Base-by-base conservation (phyloP, 1,140 invertebrate genomes). In the Choristoneura fumiferana region DNA sequence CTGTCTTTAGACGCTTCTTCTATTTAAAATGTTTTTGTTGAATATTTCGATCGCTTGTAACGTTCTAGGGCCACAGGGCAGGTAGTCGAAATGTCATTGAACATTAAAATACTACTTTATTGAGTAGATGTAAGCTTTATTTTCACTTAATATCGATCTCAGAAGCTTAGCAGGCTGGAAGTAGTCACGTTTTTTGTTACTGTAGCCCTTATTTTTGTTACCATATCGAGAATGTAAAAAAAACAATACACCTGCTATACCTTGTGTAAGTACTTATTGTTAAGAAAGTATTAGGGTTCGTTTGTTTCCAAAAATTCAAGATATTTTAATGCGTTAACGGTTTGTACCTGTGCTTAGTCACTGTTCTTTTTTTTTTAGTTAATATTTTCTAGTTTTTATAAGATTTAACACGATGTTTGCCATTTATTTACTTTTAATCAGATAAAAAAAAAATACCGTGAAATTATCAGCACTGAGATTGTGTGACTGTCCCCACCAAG, bases 1-100 rank as follows among this genome's bases (percentile, higher is more conserved):
- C 83, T 84, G 81, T 73, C 72, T 78, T 81, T 79, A 75, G 77
- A 80, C 71, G 71, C 67, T 69, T 67, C 78, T 82, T 85, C 73
- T 80, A 73, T 76, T 77, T 71, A 65, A 80, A 73, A 73, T 52
- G 68, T 81, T 86, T 84, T 83, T 84, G 69, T 76, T 65, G 60
- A 64, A 76, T 69, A 72, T 60, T 78, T 67, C 71, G 70, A 81
- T 76, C 69, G 67, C 71, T 69, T 75, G 66, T 62, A 72, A 71
- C 73, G 67, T 61, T 76, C 80, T 82, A 78, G 72, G 62, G 73
- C 68, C 74, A 77, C 69, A 57, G 69, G 84, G 53, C 83, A 87
- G 84, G 83, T 86, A 86, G 71, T 55, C 56, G 63, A 56, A 62
- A 57, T 49, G 17, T 37, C 55, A 49, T 45, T 62, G 40, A 56